Conservation (phyloP, 2,888 invertebrate genomes). For the Lapara coniferarum region DNA sequence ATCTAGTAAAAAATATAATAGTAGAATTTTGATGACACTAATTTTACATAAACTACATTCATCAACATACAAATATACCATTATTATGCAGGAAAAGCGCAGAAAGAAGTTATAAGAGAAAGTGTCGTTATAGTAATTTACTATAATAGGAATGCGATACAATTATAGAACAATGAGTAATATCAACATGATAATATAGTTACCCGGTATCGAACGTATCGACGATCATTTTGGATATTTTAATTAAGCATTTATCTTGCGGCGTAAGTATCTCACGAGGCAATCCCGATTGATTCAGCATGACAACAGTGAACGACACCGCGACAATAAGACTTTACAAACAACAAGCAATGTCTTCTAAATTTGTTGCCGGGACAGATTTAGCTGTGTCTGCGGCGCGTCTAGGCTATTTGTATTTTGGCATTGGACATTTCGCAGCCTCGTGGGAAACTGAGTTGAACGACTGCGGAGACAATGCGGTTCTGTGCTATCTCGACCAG, state of each 20-base stretch:
- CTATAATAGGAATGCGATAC: slow-evolving; percentile 15
- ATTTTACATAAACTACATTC: not conserved
- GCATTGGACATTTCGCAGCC: slow-evolving; percentile 77
- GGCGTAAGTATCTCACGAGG: slow-evolving; percentile 21
- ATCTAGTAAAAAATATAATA: too few relatives aligned
- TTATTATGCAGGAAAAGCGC: not conserved
- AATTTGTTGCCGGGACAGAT: slow-evolving; percentile 73
- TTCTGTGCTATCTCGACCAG: slow-evolving; percentile 68
- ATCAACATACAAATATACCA: not conserved
- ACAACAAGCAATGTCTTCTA: slow-evolving; percentile 54
- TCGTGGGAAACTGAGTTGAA: slow-evolving; percentile 84
- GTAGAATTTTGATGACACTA: too few relatives aligned
- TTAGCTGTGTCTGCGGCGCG: slow-evolving; percentile 79
- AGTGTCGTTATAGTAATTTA: slow-evolving; percentile 17
- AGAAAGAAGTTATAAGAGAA: slow-evolving; percentile 12
- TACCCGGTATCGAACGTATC: slow-evolving; percentile 8
- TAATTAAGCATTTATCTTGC: slow-evolving; percentile 21
- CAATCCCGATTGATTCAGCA: slow-evolving; percentile 18
- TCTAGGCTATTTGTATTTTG: slow-evolving; percentile 82
- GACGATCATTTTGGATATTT: slow-evolving; percentile 6
- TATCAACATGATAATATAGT: slow-evolving; percentile 16
- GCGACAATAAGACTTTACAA: slow-evolving; percentile 51
- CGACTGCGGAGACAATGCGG: slow-evolving; percentile 81
- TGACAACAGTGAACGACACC: slow-evolving; percentile 39
- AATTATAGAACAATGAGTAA: slow-evolving; percentile 24